Evolutionary conservation across 1,140 invertebrate genomes (phyloP), one percentile per base, ranked within the genome.

Genomic region (Drosophila bifasciata): DNA sequence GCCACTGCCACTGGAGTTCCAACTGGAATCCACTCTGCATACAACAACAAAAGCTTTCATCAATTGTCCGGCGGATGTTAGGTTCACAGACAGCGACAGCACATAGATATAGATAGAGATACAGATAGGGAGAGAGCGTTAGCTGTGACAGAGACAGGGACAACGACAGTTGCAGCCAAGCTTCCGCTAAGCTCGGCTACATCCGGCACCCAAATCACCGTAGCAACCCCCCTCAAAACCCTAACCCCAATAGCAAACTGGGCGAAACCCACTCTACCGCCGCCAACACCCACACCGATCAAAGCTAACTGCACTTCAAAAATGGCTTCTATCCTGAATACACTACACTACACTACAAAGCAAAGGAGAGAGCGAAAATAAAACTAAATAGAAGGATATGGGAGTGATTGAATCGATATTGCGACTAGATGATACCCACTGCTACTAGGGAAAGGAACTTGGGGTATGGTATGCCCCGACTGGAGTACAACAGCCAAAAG

Each of bases 31-130:
- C 69, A 68, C 62, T 62, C 58, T 69, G 76, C 78, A 80, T 70
- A 68, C 77, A 80, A 67, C 71, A 79, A 71, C 79, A 84, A 75
- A 80, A 48, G 81, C 81, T 72, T 88, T 88, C 81, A 81, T 86
- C 81, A 86, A 86, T 86, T 86, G 81, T 86, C 81, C 81, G 64
- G 81, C 81, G 81, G 81, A 86, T 88, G 81, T 81, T 81, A 66
- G 79, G 63, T 79, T 77, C 81, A 88, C 61, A n/a, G 49, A 32
- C 36, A 11, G 43, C 25, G 23, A 15, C 8, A 39, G 39, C 28
- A 5, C n/a, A 32, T 5, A 41, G 16, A 19, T 15, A 25, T 17
- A 25, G 21, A 9, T 5, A 43, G 28, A 53, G 28, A 53, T 21
- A 13, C 58, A 62, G 56, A 63, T 67, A 11, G 32, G 67, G 49